Evolutionary conservation across 2,797 vertebrate species (phyloP).

Genomic region (Mormyrops attenuatus): DNA sequence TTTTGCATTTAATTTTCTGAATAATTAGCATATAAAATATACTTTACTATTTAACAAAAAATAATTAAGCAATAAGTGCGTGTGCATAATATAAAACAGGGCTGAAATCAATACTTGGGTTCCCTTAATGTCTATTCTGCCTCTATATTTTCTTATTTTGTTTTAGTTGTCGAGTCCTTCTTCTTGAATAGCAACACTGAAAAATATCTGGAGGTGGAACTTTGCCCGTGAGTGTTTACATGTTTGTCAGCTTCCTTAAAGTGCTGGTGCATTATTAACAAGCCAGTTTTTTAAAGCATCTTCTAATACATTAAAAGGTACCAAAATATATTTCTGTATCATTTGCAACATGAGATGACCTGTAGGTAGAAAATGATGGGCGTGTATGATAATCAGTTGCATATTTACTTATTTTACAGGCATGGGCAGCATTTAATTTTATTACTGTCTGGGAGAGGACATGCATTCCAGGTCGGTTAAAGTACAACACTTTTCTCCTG

Average conservation of each 20-base stretch:
- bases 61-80: neutral
- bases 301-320: neutral
- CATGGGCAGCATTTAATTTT: conserved; percentile 86
- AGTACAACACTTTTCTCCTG: neutral
- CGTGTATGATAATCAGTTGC: neutral
- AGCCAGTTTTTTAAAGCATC: neutral
- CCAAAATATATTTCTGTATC: neutral
- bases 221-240: conserved; percentile 82
- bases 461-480: conserved; percentile 69
- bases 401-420: conserved; percentile 56
- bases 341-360: neutral
- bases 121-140: conserved; percentile 51
- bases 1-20: conserved; percentile 31
- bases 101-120: conserved; percentile 34
- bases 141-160: conserved; percentile 44
- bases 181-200: conserved; percentile 75
- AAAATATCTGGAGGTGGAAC: conserved; percentile 86
- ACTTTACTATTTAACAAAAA: neutral
- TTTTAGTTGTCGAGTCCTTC: conserved; percentile 84
- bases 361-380: neutral
- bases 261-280: neutral
- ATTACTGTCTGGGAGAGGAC: conserved; percentile 74
- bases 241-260: neutral
- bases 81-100: neutral
- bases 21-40: conserved; percentile 6